phyloP scores from a whole-genome alignment of 2,888 invertebrate genomes.

The Torymus auratus region DNA sequence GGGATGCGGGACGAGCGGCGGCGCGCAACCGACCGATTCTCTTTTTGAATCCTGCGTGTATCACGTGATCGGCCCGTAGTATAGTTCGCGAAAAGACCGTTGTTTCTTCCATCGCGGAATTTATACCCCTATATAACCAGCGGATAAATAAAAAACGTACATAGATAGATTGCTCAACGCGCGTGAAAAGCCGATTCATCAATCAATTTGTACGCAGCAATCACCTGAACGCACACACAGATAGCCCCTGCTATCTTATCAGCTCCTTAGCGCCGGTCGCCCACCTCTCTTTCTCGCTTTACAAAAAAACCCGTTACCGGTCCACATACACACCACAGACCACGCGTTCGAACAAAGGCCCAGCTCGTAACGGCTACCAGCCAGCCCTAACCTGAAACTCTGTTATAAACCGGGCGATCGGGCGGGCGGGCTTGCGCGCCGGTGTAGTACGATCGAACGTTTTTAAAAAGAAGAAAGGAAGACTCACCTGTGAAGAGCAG shows the following conservation, averaged over 20 bases:
- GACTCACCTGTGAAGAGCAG: conserved; percentile 47
- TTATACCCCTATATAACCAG: no score
- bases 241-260: conserved; percentile 20
- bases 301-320: conserved; percentile 39
- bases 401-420: no score
- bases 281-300: background rate
- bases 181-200: conserved; percentile 2
- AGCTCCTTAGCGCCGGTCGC: no score
- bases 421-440: no score
- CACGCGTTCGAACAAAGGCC: conserved; percentile 38
- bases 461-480: background rate
- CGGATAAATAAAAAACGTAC: no score
- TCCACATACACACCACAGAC: background rate
- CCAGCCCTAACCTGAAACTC: no score
- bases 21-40: no score
- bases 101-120: no score
- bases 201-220: background rate
- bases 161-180: background rate
- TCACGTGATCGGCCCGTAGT: no score
- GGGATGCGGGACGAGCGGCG: no score
- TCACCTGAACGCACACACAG: background rate
- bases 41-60: no score
- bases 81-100: no score
- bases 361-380: conserved; percentile 5
- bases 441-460: background rate